Evolutionary conservation across 2,888 invertebrate genomes (phyloP).

Genomic region (Tipula helvola): DNA sequence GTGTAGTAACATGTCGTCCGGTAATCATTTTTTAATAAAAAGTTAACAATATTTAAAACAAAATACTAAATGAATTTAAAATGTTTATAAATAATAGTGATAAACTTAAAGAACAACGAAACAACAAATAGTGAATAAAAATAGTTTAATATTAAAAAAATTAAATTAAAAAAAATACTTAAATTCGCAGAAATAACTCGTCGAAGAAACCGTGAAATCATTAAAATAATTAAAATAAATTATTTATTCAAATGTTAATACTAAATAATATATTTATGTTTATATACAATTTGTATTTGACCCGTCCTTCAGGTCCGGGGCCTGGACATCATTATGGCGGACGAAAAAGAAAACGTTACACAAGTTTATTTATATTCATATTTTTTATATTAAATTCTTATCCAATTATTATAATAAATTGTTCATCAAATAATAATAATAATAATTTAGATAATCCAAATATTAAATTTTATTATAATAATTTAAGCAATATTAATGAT

Average conservation of each 20-base stretch:
- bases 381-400: conserved; percentile 6
- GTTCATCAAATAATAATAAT: background rate
- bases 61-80: background rate
- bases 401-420: conserved; percentile 5
- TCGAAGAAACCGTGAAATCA: background rate
- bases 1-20: background rate
- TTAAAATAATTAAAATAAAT: background rate
- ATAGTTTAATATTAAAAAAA: background rate
- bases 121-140: background rate
- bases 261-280: background rate
- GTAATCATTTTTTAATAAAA: background rate
- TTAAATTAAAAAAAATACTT: background rate
- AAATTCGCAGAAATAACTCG: background rate
- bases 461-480: background rate
- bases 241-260: background rate
- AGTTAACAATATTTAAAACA: background rate
- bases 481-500: conserved; percentile 9
- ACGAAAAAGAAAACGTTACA: conserved; percentile 11
- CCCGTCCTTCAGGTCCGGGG: conserved; percentile 16
- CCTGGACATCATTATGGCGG: conserved; percentile 13
- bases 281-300: conserved; percentile 12
- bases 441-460: conserved; percentile 7
- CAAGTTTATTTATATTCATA: background rate
- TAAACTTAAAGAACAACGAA: background rate
- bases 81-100: background rate